These are phyloP conservation scores for Nudaria mundana DNA, from an alignment of 2,888 invertebrate genomes.

Conservation along the genomic window DNA sequence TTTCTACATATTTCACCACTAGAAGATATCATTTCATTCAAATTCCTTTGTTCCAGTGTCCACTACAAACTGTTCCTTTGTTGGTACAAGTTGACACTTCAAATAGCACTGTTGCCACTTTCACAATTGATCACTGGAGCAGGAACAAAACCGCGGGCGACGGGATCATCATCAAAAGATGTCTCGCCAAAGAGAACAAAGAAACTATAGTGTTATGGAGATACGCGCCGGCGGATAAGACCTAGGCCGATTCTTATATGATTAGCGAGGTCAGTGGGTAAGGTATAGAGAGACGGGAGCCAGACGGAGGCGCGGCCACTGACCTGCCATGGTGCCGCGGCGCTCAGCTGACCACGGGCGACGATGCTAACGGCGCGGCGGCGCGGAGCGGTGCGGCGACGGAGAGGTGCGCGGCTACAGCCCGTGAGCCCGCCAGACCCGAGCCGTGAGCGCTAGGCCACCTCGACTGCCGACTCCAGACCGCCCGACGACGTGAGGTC, in stretches of 20 bases:
- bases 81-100: slow-evolving; percentile 26
- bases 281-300: slow-evolving; percentile 30
- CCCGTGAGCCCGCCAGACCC: slow-evolving; percentile 26
- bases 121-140: slow-evolving; percentile 47
- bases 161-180: slow-evolving; percentile 14
- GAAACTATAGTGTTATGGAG: slow-evolving; percentile 19
- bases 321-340: slow-evolving; percentile 51
- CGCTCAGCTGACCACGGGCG: slow-evolving; percentile 48
- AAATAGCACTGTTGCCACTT: slow-evolving; percentile 36
- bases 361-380: slow-evolving; percentile 29
- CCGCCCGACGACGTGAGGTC: slow-evolving; percentile 72
- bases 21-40: too few species aligned
- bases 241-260: slow-evolving; percentile 16
- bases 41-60: slow-evolving; percentile 21
- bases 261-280: slow-evolving; percentile 35
- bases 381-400: slow-evolving; percentile 24
- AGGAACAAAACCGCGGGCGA: slow-evolving; percentile 11
- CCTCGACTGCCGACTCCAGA: slow-evolving; percentile 55
- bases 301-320: slow-evolving; percentile 47
- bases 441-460: slow-evolving; percentile 44
- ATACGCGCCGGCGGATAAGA: slow-evolving; percentile 9
- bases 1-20: slow-evolving; percentile 3
- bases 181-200: slow-evolving; percentile 41
- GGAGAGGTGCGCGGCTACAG: slow-evolving; percentile 26
- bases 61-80: slow-evolving; percentile 30